Percentiles rank a stretch among this genome's conserved stretches.
These are phyloP conservation scores for Engystomops pustulosus DNA, from an alignment of 2,113 vertebrate species.

Conservation along the genomic window DNA sequence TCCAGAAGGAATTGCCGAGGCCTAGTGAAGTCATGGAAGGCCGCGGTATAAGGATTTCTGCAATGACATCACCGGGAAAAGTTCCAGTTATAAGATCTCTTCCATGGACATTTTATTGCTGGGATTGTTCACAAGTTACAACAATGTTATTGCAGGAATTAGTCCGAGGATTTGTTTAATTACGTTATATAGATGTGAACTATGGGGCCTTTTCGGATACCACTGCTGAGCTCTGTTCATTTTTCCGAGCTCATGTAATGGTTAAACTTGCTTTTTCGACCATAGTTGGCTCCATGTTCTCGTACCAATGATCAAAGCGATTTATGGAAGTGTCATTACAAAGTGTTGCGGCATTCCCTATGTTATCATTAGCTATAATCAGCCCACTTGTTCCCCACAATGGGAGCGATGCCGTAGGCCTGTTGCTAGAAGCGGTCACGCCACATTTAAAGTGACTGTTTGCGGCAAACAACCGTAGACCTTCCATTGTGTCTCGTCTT, in stretches of 20 bases:
- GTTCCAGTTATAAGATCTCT: slow-evolving; percentile 38
- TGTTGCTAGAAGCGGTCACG: slow-evolving; percentile 32
- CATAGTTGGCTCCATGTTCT: slow-evolving; percentile 22
- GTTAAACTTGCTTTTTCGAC: neutral
- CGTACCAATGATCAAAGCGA: slow-evolving; percentile 28
- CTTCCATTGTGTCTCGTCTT: slow-evolving; percentile 25
- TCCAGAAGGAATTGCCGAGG: slow-evolving; percentile 25
- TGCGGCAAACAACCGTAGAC: slow-evolving; percentile 27
- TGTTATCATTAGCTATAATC: slow-evolving; percentile 46
- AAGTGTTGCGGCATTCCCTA: slow-evolving; percentile 31
- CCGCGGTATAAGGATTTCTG: slow-evolving; percentile 24
- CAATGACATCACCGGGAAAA: slow-evolving; percentile 52
- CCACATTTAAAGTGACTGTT: slow-evolving; percentile 52
- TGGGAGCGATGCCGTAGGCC: neutral
- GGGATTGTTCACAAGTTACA: slow-evolving; percentile 47
- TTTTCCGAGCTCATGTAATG: neutral
- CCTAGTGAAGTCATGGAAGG: slow-evolving; percentile 49
- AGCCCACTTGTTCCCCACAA: slow-evolving; percentile 41
- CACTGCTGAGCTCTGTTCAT: slow-evolving; percentile 9
- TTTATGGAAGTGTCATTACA: slow-evolving; percentile 23
- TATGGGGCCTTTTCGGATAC: neutral
- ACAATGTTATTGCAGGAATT: slow-evolving; percentile 47
- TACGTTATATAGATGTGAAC: slow-evolving; percentile 32
- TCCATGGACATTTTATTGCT: slow-evolving; percentile 41
- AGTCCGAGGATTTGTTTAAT: slow-evolving; percentile 42